These are phyloP conservation scores for Ceyx margarethae DNA, from an alignment of 2,113 vertebrate genomes.

Conservation along the genomic window DNA sequence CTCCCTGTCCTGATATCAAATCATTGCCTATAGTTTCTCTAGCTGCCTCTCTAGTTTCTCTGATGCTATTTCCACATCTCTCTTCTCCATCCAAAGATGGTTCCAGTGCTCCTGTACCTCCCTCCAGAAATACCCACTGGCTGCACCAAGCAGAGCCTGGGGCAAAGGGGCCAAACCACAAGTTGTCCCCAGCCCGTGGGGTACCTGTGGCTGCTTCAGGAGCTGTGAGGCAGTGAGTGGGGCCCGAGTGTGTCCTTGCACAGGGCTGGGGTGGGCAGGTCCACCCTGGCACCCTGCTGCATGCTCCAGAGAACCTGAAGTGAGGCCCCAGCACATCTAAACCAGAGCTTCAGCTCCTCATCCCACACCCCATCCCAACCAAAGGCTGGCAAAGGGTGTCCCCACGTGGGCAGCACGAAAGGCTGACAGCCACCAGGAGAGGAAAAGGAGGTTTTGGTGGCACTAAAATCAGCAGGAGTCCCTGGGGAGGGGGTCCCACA, in stretches of 20 bases:
- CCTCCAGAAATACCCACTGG: neutral
- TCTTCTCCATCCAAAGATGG: neutral
- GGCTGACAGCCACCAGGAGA: neutral
- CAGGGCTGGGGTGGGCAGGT: fast-evolving
- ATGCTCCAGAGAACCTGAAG: neutral
- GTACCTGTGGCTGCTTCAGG: neutral
- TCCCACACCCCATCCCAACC: neutral
- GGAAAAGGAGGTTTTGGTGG: neutral
- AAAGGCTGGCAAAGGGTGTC: neutral
- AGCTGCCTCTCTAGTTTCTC: neutral
- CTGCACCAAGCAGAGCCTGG: neutral
- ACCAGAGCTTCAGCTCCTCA: neutral
- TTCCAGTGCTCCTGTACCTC: neutral
- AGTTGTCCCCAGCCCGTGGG: neutral
- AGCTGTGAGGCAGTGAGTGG: neutral
- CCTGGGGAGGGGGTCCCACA: neutral
- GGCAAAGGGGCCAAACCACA: neutral
- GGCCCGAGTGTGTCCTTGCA: neutral
- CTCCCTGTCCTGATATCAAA: neutral
- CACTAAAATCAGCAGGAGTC: neutral
- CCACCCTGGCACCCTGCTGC: neutral
- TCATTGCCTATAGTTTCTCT: neutral
- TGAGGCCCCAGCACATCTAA: neutral
- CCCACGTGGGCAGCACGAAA: neutral
- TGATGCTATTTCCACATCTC: neutral